Conservation (phyloP, 2,888 invertebrate species). For the Iselma pallidipennis region DNA sequence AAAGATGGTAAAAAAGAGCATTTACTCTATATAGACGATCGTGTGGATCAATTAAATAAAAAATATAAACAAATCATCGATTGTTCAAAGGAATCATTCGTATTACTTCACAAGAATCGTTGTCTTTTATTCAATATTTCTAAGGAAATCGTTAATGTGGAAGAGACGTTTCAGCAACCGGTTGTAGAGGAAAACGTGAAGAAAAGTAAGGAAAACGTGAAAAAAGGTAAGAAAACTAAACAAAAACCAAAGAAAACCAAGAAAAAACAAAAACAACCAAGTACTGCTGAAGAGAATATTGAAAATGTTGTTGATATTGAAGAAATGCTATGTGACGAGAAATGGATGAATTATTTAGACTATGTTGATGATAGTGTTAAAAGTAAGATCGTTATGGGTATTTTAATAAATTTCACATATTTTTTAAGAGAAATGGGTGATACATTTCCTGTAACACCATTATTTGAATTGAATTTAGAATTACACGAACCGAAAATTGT, state of each 20-base stretch:
- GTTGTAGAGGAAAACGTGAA: constrained; percentile 27
- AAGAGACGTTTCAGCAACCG: no score
- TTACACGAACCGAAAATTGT: constrained; percentile 73
- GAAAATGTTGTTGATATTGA: constrained; percentile 7
- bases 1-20: constrained; percentile 66
- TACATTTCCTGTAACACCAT: constrained; percentile 56
- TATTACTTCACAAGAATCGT: constrained; percentile 67
- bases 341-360: constrained; percentile 41
- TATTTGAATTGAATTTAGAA: constrained; percentile 77
- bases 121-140: constrained; percentile 70
- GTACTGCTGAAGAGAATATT: constrained; percentile 7
- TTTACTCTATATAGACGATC: constrained; percentile 62
- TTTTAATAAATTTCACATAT: constrained; percentile 61
- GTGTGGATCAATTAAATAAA: constrained; percentile 59
- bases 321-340: constrained; percentile 40
- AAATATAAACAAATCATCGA: constrained; percentile 58
- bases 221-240: constrained; percentile 48
- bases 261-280: constrained; percentile 53
- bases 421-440: constrained; percentile 64
- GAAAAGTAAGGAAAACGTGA: constrained; percentile 29
- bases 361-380: constrained; percentile 55
- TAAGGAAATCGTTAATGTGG: no score
- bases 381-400: constrained; percentile 61
- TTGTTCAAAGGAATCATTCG: constrained; percentile 62
- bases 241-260: constrained; percentile 47